Conservation (phyloP, 2,888 invertebrate genomes). For the Parasteatoda lunata region DNA sequence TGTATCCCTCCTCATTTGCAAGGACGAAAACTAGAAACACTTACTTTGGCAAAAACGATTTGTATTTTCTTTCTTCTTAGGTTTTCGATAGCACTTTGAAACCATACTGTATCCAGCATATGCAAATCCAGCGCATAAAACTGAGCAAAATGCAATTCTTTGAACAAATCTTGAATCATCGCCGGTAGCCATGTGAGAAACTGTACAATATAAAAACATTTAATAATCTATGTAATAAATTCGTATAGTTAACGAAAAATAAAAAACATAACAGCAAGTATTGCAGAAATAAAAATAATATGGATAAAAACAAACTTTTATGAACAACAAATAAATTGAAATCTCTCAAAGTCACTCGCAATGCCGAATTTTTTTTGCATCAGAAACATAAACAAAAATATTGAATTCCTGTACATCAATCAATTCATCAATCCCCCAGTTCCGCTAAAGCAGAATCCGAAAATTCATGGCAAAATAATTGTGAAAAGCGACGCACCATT, state of each 20-base stretch:
- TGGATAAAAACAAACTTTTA: too few relatives aligned
- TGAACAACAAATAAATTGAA: too few relatives aligned
- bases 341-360: too few relatives aligned
- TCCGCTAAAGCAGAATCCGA: too few relatives aligned
- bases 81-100: slow-evolving; percentile 29
- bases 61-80: slow-evolving; percentile 40
- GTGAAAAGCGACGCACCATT: too few relatives aligned
- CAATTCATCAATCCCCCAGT: too few relatives aligned
- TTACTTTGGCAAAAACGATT: slow-evolving; percentile 32
- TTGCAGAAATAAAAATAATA: too few relatives aligned
- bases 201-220: slow-evolving; percentile 2
- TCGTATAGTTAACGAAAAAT: not conserved
- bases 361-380: too few relatives aligned
- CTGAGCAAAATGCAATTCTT: slow-evolving; percentile 76
- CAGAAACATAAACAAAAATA: too few relatives aligned
- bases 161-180: slow-evolving; percentile 35
- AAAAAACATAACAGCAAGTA: not conserved
- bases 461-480: too few relatives aligned
- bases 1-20: not conserved
- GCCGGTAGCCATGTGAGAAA: slow-evolving; percentile 25
- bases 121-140: slow-evolving; percentile 77
- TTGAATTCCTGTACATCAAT: too few relatives aligned
- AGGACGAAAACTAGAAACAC: not conserved
- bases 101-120: slow-evolving; percentile 77
- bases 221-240: not conserved